Base-by-base conservation (phyloP, 2,888 invertebrate species). In the Portevinia maculata region DNA sequence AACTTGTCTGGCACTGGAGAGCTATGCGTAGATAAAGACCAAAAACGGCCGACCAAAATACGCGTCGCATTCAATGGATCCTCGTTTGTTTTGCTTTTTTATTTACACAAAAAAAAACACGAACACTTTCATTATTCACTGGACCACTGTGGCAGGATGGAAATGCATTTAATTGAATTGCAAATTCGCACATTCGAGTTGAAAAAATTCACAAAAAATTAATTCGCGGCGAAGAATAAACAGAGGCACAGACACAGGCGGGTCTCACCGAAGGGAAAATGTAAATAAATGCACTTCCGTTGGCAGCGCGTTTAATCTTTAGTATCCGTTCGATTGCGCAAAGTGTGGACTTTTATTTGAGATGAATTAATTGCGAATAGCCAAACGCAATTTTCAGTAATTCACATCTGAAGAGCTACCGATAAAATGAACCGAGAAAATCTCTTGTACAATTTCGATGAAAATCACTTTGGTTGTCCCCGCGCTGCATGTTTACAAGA, bases 231-330 rank as follows among this genome's bases (percentile, higher is more conserved):
- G n/a, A 34, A 50, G 67, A 73, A 74, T 55, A 74, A 74, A 79
- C 60, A 78, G 39, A 48, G 39, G 55, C 52, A 15, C 32, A 46
- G 50, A 28, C 53, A 55, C 55, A 48, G 74, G 13, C 19, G 48
- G 32, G n/a, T 15, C 21, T 13, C 32, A 28, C 13, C 30, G 24
- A 41, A 15, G 39, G 17, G 28, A 70, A 60, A 74, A 74, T 79
- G 79, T 79, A 79, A 79, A 79, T 79, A 79, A 79, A 73, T 79
- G 67, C 67, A 74, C 60, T 53, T 79, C 60, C 48, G 60, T 30
- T 48, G 24, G 13, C 11, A 11, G 57, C 53, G 55, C 67, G 55
- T 13, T 67, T 69, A 73, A 65, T 19, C 73, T 67, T 60, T 46
- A 37, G 52, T 15, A 52, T 64, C 55, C 71, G 60, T 73, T 21